phyloP scores from a whole-genome alignment of 2,888 invertebrate species.

The Steromphala cineraria region DNA sequence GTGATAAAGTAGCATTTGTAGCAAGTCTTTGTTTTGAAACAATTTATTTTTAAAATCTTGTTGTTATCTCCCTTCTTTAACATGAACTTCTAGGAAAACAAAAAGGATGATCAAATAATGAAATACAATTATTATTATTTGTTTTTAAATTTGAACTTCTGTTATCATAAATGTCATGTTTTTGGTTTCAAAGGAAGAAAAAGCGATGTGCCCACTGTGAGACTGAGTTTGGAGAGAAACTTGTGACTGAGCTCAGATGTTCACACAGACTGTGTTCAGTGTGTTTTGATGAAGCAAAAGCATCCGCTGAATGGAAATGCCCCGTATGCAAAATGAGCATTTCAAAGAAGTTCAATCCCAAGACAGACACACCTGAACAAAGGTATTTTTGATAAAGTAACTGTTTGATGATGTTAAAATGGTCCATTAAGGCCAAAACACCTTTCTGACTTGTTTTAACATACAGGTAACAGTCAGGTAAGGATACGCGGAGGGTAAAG shows the following conservation, averaged over 20 bases:
- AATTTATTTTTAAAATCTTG: no score
- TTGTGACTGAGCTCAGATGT: slow-evolving; percentile 63
- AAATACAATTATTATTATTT: no score
- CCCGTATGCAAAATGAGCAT: slow-evolving; percentile 47
- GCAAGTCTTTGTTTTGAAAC: no score
- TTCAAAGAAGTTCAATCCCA: slow-evolving; percentile 38
- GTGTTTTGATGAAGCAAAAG: slow-evolving; percentile 49
- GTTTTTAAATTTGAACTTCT: no score
- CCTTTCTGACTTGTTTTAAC: no score
- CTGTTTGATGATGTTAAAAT: background rate
- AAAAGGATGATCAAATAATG: no score
- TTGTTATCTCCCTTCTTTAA: no score
- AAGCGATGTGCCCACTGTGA: slow-evolving; percentile 53
- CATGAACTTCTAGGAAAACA: no score
- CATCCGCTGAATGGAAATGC: slow-evolving; percentile 38
- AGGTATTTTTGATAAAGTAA: slow-evolving; percentile 9
- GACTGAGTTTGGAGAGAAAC: slow-evolving; percentile 41
- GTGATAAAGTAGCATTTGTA: no score
- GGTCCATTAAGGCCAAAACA: no score
- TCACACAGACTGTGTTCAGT: slow-evolving; percentile 54
- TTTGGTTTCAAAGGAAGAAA: slow-evolving; percentile 28
- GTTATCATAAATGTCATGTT: background rate
- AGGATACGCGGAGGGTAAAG: no score
- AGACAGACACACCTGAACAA: background rate
- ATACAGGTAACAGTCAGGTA: no score